Evolutionary conservation across 1,140 invertebrate species (phyloP).

Genomic region (Danaus melanippus): DNA sequence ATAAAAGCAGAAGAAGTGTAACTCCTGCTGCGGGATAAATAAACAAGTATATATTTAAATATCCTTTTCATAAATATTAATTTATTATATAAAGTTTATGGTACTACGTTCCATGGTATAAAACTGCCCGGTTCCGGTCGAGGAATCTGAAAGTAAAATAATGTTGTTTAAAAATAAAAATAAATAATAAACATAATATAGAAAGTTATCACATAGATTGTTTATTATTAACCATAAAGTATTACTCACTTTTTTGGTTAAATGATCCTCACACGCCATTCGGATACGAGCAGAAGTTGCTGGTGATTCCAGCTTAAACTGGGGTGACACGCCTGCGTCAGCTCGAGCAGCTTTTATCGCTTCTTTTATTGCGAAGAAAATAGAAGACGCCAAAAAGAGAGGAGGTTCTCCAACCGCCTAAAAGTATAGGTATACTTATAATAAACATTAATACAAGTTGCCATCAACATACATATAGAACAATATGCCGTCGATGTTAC

Average conservation of each 20-base stretch:
- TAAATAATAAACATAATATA: too few species aligned
- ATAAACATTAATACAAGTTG: constrained; percentile 2
- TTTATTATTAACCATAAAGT: neutral
- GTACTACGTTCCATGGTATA: constrained; percentile 76
- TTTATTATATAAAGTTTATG: constrained; percentile 33
- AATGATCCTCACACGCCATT: constrained; percentile 89
- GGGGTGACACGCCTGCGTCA: constrained; percentile 75
- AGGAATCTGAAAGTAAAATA: constrained; percentile 21
- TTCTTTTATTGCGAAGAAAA: constrained; percentile 93
- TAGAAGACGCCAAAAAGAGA: constrained; percentile 88
- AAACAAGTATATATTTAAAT: constrained; percentile 1
- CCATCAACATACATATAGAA: too few species aligned
- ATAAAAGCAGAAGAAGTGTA: too few species aligned
- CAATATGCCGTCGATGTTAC: constrained; percentile 56
- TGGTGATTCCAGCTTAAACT: constrained; percentile 87
- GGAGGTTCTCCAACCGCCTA: constrained; percentile 97
- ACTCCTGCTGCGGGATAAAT: too few species aligned
- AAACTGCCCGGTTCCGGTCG: constrained; percentile 65
- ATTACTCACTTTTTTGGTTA: constrained; percentile 81
- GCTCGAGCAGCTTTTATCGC: constrained; percentile 85
- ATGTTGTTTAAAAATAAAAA: too few species aligned
- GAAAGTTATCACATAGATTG: too few species aligned
- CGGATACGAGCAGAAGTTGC: constrained; percentile 91
- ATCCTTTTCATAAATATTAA: neutral
- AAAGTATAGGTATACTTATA: constrained; percentile 10